Evolutionary conservation across 2,888 invertebrate species (phyloP).

Genomic region (Agonopterix heracliana): DNA sequence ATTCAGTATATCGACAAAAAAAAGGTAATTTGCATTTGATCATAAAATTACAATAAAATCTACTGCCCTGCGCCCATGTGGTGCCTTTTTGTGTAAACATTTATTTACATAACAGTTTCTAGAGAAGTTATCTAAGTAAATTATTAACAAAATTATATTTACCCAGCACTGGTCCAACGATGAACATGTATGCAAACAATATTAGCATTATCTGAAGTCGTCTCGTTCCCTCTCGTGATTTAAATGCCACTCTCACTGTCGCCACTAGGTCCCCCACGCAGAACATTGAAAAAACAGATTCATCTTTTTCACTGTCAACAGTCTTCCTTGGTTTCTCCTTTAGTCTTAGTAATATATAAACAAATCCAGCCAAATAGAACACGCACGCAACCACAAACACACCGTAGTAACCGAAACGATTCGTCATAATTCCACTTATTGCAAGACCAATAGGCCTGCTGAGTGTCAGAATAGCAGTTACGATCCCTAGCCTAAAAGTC

Average conservation of each 20-base stretch:
- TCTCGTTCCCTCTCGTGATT: slow-evolving; percentile 45
- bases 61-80: slow-evolving; percentile 36
- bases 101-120: slow-evolving; percentile 52
- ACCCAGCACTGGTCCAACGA: slow-evolving; percentile 72
- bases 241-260: slow-evolving; percentile 67
- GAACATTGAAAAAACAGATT: slow-evolving; percentile 47
- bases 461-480: slow-evolving; percentile 72
- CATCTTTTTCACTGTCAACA: slow-evolving; percentile 42
- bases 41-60: slow-evolving; percentile 54
- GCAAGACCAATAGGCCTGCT: slow-evolving; percentile 72
- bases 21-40: slow-evolving; percentile 35
- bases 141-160: slow-evolving; percentile 25
- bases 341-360: slow-evolving; percentile 59
- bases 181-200: slow-evolving; percentile 66
- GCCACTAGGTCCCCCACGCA: slow-evolving; percentile 57
- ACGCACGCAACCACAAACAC: slow-evolving; percentile 61
- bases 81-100: slow-evolving; percentile 8
- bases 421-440: slow-evolving; percentile 73
- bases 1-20: slow-evolving; percentile 4
- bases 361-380: slow-evolving; percentile 60
- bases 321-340: slow-evolving; percentile 52
- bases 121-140: too few species aligned
- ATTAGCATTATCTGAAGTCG: slow-evolving; percentile 60
- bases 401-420: slow-evolving; percentile 65
- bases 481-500: slow-evolving; percentile 78